Base-by-base conservation (phyloP, 2,113 vertebrate species). In the Otus sunia region DNA sequence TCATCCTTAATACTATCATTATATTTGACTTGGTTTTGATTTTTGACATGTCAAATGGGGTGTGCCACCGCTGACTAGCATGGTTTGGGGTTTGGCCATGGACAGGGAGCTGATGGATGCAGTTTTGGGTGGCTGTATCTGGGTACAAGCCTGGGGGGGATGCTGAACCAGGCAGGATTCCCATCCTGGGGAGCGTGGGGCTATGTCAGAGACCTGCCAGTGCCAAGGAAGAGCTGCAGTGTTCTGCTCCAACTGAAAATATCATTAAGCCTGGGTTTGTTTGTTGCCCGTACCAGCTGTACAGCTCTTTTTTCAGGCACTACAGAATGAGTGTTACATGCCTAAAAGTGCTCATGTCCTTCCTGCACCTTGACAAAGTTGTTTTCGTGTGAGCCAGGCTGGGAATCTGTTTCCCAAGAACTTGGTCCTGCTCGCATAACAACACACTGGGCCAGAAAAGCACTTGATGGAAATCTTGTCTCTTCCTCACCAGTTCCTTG, bases 401-500 rank as follows among this genome's bases (percentile, higher is more conserved):
- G 94, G 89, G 87, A 87, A 85, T 78, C 62, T 18, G 37, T 71
- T 88, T 68, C 69, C 81, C 0, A 0, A 79, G 85, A 73, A 52
- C 58, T 82, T 32, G 36, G 49, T 89, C 37, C 71, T n/a, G 73
- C 96, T 90, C 63, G 15, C 87, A 50, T 76, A 90, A 87, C 84
- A 73, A 15, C 94, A 91, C 92, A 22, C 52, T 10, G 71, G 92
- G 93, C 90, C 18, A 66, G 92, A 92, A 88, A 88, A 94, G 63
- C 86, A 19, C 88, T 92, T 91, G 91, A 91, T 96, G 95, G 92
- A 94, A 96, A 85, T 95, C 77, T 1, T 92, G 83, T 90, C 91
- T 93, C 72, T 90, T 91, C 87, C 87, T 96, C 90, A 60, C 87
- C 95, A 92, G 82, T 93, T 96, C 93, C 94, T 92, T 91, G 89